Base-by-base conservation (phyloP, 2,797 vertebrate species). In the Myotis planiceps region DNA sequence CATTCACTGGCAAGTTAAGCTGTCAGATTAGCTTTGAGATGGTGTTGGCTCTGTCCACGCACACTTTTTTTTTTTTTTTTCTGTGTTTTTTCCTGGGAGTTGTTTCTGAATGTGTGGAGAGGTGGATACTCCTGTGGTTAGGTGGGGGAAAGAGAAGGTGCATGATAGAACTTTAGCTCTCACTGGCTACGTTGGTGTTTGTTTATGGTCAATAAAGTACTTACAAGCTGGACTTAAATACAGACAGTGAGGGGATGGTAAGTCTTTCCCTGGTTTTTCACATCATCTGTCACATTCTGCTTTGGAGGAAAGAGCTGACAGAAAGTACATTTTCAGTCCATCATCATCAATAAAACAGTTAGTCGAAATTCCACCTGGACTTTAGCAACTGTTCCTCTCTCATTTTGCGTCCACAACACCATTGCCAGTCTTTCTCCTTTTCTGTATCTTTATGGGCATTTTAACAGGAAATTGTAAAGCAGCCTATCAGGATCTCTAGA, bases 401-500 rank as follows among this genome's bases (percentile, higher is more conserved):
- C 45, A 87, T 34, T 78, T 65, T 63, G 66, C 42, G 63, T 72
- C 66, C 60, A 66, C 13, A 60, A 71, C 39, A 15, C 19, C 27
- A 47, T 53, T 81, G 92, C 19, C 16, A 51, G 42, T 81, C 68
- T 93, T 80, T 45, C 49, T 63, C 49, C 32, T 93, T 88, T 75
- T 84, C 39, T 93, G 19, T 82, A 25, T 66, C 25, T 83, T 87
- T 53, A 29, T 66, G 69, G 51, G 21, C 9, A 89, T 84, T 92
- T 95, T 74, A 79, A 86, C 7, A 74, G 47, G 60, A 78, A 83
- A 68, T 74, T 34, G 19, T 53, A 92, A 90, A n/a, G 45, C 29
- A 21, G 34, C 45, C 88, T 90, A 19, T 74, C n/a, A 97, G 71
- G 74, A 58, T 84, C 49, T 88, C 83, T 86, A 63, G 55, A 80